phyloP scores from a whole-genome alignment of 2,888 invertebrate genomes.

The Thereva nobilitata region DNA sequence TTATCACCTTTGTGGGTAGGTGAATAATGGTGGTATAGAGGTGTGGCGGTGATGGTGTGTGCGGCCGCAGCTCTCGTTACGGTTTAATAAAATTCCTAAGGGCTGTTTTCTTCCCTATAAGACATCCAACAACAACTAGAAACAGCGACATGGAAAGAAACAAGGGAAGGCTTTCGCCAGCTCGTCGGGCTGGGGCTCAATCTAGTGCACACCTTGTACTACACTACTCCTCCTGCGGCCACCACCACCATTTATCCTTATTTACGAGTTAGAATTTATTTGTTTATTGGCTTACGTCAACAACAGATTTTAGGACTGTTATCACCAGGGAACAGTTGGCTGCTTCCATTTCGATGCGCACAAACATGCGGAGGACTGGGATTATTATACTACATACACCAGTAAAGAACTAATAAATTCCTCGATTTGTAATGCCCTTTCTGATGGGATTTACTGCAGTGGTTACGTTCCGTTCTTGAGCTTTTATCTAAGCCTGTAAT shows the following conservation, averaged over 20 bases:
- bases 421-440: constrained; percentile 29
- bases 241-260: constrained; percentile 31
- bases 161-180: no score
- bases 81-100: constrained; percentile 16
- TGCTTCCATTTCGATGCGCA: not conserved
- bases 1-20: constrained; percentile 20
- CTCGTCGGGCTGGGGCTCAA: no score
- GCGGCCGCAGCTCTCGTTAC: constrained; percentile 13
- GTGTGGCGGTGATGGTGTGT: not conserved
- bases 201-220: not conserved
- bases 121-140: constrained; percentile 2
- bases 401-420: constrained; percentile 30
- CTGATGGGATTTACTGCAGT: constrained; percentile 21
- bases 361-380: constrained; percentile 17
- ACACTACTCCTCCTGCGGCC: not conserved
- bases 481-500: constrained; percentile 33
- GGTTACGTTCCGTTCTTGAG: constrained; percentile 6
- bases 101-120: constrained; percentile 13
- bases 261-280: constrained; percentile 37
- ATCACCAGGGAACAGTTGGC: constrained; percentile 30
- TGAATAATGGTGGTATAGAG: no score
- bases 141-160: no score
- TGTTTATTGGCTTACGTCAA: constrained; percentile 36
- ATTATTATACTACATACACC: constrained; percentile 3
- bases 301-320: constrained; percentile 30